phyloP scores from a whole-genome alignment of 2,888 invertebrate genomes.

The Tenodera sinensis region DNA sequence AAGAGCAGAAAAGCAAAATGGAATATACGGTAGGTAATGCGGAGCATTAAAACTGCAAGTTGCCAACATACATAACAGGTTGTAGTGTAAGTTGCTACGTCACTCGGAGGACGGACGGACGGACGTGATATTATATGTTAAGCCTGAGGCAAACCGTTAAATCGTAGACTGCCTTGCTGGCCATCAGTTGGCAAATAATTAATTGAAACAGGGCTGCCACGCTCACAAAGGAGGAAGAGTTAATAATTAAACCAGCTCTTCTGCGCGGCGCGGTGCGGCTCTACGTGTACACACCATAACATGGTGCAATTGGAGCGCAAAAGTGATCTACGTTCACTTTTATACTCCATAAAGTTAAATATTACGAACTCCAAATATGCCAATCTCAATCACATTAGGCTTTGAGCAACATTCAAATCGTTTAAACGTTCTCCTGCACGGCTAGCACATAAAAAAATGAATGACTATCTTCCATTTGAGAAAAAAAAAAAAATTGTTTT shows the following conservation, averaged over 20 bases:
- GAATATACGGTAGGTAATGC: background rate
- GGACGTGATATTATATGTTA: background rate
- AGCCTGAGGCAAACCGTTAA: background rate
- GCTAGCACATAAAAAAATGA: no score
- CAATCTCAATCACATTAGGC: no score
- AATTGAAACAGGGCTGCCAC: background rate
- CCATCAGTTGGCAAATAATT: background rate
- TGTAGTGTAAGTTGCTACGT: background rate
- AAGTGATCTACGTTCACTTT: background rate
- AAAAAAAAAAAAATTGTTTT: no score
- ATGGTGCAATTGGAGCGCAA: background rate
- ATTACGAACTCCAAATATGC: no score
- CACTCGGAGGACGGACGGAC: background rate
- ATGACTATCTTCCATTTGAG: no score
- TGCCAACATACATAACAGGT: no score
- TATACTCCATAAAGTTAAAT: no score
- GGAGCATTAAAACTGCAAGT: background rate
- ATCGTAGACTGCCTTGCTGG: background rate
- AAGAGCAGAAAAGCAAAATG: background rate
- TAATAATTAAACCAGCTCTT: background rate
- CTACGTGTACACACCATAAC: background rate
- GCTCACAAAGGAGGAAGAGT: background rate
- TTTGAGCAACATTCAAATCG: no score
- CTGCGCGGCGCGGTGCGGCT: background rate
- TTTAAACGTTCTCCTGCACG: no score